Conservation (phyloP, 2,113 vertebrate genomes). For the Okapia johnstoni region DNA sequence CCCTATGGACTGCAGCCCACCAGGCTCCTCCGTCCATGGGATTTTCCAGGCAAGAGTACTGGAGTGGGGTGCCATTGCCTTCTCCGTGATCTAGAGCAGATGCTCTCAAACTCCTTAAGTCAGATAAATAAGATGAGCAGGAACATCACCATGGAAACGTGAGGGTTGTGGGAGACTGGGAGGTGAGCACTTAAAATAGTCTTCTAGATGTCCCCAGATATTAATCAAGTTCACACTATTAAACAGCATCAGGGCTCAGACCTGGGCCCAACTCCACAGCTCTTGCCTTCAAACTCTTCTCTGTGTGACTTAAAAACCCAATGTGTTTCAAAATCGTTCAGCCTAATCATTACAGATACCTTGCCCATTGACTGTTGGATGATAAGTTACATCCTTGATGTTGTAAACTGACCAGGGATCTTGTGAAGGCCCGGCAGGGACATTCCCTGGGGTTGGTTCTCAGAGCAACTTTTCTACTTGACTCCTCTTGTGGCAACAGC, state of each 20-base stretch:
- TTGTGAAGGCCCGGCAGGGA: not conserved
- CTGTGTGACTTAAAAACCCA: not conserved
- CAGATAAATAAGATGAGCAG: not conserved
- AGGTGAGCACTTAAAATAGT: not conserved
- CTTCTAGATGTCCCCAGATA: not conserved
- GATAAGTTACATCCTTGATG: not conserved
- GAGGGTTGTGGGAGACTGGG: too few relatives aligned
- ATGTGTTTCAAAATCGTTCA: not conserved
- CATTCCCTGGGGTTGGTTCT: not conserved
- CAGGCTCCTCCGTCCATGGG: too few relatives aligned
- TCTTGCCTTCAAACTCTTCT: not conserved
- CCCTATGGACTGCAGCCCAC: too few relatives aligned
- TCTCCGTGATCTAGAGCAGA: too few relatives aligned
- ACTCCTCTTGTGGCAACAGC: too few relatives aligned
- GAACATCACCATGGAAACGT: rapidly evolving
- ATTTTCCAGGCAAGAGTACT: too few relatives aligned
- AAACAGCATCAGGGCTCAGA: not conserved
- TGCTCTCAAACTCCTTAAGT: not conserved
- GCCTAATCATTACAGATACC: not conserved
- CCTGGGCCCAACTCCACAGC: not conserved
- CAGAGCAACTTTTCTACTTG: not conserved
- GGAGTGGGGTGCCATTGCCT: too few relatives aligned
- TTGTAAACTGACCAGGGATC: not conserved
- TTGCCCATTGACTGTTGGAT: not conserved
- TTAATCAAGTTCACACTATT: not conserved